These are phyloP conservation scores for Aplysia californica DNA, from an alignment of 1,140 invertebrate genomes.

Conservation along the genomic window DNA sequence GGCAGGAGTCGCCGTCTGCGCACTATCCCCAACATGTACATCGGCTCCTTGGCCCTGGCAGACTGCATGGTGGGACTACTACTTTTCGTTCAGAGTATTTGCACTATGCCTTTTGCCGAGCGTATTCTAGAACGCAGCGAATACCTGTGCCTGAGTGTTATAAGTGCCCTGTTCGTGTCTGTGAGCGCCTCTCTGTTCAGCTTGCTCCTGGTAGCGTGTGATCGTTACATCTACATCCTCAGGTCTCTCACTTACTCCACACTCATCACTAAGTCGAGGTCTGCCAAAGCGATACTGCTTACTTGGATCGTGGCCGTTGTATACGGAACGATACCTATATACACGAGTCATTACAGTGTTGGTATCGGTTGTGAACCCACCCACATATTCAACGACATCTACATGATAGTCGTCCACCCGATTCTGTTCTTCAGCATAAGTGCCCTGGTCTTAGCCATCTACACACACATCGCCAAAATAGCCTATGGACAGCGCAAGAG, in stretches of 20 bases:
- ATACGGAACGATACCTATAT: slow-evolving; percentile 5
- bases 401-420: slow-evolving; percentile 21
- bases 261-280: background rate
- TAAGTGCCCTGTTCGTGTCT: slow-evolving; percentile 10
- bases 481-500: background rate
- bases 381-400: background rate
- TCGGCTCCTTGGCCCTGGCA: slow-evolving; percentile 16
- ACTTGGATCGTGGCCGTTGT: background rate
- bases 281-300: background rate
- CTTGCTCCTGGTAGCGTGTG: background rate
- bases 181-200: slow-evolving; percentile 9
- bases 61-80: slow-evolving; percentile 17
- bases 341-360: background rate
- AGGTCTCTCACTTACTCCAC: background rate
- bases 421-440: slow-evolving; percentile 1
- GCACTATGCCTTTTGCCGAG: background rate
- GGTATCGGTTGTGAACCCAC: slow-evolving; percentile 8
- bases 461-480: background rate
- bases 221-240: slow-evolving; percentile 9
- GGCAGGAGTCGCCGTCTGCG: background rate
- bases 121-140: background rate
- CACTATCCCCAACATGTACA: slow-evolving; percentile 18
- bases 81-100: slow-evolving; percentile 2
- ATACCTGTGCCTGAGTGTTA: slow-evolving; percentile 1
- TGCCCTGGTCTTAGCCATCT: background rate